Base-by-base conservation (phyloP, 1,140 invertebrate species). In the Drosophila ironensis region DNA sequence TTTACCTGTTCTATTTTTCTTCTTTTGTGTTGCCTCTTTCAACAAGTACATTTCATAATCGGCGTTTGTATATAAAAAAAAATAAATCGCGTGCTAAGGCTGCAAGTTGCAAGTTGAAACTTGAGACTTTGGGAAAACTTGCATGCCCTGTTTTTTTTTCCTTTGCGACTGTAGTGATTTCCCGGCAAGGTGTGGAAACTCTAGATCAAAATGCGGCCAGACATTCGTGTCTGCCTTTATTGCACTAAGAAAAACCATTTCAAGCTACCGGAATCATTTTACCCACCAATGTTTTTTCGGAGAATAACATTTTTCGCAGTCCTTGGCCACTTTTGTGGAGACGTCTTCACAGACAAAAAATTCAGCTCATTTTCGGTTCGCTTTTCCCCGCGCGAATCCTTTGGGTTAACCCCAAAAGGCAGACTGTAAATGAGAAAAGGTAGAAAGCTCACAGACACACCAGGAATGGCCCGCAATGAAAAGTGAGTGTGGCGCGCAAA, bases 41-140 rank as follows among this genome's bases (percentile, higher is more conserved):
- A 48, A 57, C 56, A 73, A 64, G 52, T 73, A 59, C 78, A 66
- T 73, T 48, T 84, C 70, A 84, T 84, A 84, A 84, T 78, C 80
- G 78, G 44, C 47, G 50, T 52, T 25, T 46, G 38, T 46, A 25
- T n/a, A 46, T 6, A 40, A 11, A 25, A 24, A 40, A 48, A 63
- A 38, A 28, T 30, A 30, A 28, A 54, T 80, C 76, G 78, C 78
- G 78, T 84, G 78, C 33, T 52, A 28, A 19, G n/a, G 42, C 19
- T 44, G 40, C 54, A 48, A 57, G 19, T 28, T 46, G 52, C 48
- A 63, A 63, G 54, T 28, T 46, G 57, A 42, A 69, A 64, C 61
- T 68, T 40, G 50, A 72, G 66, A 82, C 66, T 71, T 64, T 57
- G 56, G 9, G 41, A 51, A n/a, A n/a, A n/a, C 41, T 67, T 81